phyloP scores from a whole-genome alignment of 2,113 vertebrate genomes.

The Scartelaos histophorus region DNA sequence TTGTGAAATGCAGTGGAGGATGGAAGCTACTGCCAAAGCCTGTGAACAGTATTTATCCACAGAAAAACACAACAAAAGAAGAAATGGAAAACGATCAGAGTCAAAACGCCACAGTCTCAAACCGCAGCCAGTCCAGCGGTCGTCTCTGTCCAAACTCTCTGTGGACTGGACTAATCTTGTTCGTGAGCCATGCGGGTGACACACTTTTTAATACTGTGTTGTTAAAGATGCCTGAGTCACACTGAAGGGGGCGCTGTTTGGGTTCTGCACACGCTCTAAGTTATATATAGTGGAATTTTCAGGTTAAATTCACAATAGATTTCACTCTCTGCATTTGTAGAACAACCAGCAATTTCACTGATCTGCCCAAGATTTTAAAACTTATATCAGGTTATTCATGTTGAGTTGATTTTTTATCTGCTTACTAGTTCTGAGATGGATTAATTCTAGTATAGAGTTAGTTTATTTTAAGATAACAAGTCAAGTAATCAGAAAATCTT shows the following conservation, averaged over 20 bases:
- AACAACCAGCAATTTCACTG: too few species aligned
- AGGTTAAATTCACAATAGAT: too few species aligned
- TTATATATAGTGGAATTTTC: too few species aligned
- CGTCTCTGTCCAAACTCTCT: background rate
- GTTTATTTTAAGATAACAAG: too few species aligned
- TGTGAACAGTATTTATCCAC: slow-evolving; percentile 23
- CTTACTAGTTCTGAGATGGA: too few species aligned
- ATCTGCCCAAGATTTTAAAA: too few species aligned
- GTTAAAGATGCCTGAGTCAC: background rate
- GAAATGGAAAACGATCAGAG: background rate
- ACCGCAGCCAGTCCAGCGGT: background rate
- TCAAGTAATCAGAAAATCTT: too few species aligned
- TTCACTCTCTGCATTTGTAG: too few species aligned
- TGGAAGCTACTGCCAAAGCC: slow-evolving; percentile 35
- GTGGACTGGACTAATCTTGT: background rate
- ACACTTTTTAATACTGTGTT: background rate
- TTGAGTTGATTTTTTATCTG: too few species aligned
- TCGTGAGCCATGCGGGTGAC: background rate
- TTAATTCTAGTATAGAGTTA: too few species aligned
- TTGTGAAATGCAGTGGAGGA: slow-evolving; percentile 19
- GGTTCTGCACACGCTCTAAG: background rate
- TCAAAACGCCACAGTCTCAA: background rate
- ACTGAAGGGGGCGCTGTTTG: background rate
- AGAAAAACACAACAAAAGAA: slow-evolving; percentile 15
- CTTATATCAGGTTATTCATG: too few species aligned